Conservation (phyloP, 2,797 vertebrate species). For the Macrochelys suwanniensis region DNA sequence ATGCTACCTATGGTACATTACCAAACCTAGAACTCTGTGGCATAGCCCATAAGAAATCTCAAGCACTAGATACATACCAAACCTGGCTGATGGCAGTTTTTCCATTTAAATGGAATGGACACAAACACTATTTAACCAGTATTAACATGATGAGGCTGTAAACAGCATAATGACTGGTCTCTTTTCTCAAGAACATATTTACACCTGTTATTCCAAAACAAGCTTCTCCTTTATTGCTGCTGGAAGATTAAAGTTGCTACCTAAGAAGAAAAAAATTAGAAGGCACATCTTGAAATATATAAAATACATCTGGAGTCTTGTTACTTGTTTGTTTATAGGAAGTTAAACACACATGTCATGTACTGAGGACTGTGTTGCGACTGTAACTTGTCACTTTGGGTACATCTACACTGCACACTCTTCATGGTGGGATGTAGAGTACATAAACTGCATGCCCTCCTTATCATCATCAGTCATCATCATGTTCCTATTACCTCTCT, state of each 20-base stretch:
- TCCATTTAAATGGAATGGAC: conserved; percentile 7
- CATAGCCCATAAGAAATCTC: background rate
- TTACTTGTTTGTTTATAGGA: background rate
- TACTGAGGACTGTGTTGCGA: background rate
- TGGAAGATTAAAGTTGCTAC: conserved; percentile 21
- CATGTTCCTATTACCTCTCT: no score
- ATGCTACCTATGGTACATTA: background rate
- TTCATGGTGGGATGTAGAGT: background rate
- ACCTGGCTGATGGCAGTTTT: background rate
- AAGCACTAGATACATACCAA: background rate
- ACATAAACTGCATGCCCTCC: background rate
- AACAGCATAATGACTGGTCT: background rate
- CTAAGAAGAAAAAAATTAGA: background rate
- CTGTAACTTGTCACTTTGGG: background rate
- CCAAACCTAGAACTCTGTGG: background rate
- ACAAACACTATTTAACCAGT: background rate
- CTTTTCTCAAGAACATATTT: conserved; percentile 49
- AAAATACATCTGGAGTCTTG: background rate
- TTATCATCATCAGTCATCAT: no score
- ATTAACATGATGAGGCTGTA: conserved; percentile 7
- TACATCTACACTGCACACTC: background rate
- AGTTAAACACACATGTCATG: background rate
- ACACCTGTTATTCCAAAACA: conserved; percentile 29
- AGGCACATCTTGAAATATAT: background rate
- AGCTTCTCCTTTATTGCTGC: conserved; percentile 10